Conservation (phyloP, 2,113 vertebrate species). For the Vulpes vulpes region DNA sequence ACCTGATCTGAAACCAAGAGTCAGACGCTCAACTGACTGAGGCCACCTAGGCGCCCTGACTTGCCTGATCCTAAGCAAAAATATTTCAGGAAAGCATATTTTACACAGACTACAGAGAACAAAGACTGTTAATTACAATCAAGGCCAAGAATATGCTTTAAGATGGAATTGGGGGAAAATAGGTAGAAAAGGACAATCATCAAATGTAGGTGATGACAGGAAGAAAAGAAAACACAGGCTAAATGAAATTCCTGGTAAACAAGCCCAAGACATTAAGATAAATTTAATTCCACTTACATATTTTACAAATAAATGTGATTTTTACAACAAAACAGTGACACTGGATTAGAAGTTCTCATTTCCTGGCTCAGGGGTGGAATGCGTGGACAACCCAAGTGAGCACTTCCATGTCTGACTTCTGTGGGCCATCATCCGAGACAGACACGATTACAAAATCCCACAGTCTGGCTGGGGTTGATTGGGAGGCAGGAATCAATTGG, state of each 20-base stretch:
- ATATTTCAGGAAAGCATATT: not conserved
- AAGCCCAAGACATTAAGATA: not conserved
- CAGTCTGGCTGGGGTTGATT: conserved; percentile 38
- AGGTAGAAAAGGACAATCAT: not conserved
- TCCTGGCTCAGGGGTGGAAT: conserved; percentile 46
- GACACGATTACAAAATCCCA: conserved; percentile 42
- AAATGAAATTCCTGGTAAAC: conserved; percentile 17
- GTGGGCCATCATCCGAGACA: not conserved
- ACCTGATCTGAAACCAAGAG: not conserved
- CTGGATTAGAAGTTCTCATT: conserved; percentile 6
- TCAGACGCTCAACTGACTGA: not conserved
- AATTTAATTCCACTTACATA: not conserved
- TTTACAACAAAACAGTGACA: conserved; percentile 31
- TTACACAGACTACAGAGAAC: not conserved
- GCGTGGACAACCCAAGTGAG: not conserved
- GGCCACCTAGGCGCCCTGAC: not conserved
- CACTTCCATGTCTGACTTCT: conserved; percentile 23
- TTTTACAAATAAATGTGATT: conserved; percentile 56
- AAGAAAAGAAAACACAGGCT: not conserved
- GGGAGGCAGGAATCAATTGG: not conserved
- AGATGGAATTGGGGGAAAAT: not conserved
- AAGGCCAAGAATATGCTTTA: not conserved
- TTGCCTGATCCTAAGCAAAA: not conserved
- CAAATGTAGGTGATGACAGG: not conserved
- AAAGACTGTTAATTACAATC: not conserved